Evolutionary conservation across 2,797 vertebrate genomes (phyloP).

Genomic region (Crocodylus rhombifer): DNA sequence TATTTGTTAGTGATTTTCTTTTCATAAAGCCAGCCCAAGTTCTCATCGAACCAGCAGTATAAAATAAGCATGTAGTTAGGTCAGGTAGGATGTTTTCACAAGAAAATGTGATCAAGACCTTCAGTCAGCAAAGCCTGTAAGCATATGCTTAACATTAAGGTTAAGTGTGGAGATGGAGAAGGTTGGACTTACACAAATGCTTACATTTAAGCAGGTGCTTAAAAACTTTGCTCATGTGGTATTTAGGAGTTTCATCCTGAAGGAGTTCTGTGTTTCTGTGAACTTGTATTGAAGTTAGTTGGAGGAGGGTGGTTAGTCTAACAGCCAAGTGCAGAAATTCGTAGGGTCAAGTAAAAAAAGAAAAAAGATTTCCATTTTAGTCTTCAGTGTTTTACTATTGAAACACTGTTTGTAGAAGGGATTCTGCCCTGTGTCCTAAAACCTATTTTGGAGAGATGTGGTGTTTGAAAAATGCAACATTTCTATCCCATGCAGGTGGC

Average conservation of each 20-base stretch:
- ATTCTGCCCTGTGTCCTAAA: neutral
- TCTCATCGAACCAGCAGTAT: neutral
- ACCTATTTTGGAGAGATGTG: neutral
- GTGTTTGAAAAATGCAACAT: neutral
- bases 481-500: neutral
- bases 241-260: slow-evolving; percentile 43
- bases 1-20: neutral
- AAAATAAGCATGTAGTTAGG: neutral
- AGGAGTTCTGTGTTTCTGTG: slow-evolving; percentile 6
- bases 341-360: neutral
- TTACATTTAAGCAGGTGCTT: slow-evolving; percentile 37
- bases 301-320: neutral
- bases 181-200: slow-evolving; percentile 24
- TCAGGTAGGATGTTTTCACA: neutral
- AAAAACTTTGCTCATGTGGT: slow-evolving; percentile 47
- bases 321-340: neutral
- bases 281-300: slow-evolving; percentile 11
- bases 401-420: neutral
- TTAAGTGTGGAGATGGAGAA: slow-evolving; percentile 49
- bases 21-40: rapidly evolving
- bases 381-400: neutral
- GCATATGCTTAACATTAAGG: slow-evolving; percentile 53
- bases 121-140: neutral
- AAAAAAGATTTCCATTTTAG: no score
- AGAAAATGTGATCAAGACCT: neutral